Conservation (phyloP, 2,888 invertebrate species). For the Idaea aversata region DNA sequence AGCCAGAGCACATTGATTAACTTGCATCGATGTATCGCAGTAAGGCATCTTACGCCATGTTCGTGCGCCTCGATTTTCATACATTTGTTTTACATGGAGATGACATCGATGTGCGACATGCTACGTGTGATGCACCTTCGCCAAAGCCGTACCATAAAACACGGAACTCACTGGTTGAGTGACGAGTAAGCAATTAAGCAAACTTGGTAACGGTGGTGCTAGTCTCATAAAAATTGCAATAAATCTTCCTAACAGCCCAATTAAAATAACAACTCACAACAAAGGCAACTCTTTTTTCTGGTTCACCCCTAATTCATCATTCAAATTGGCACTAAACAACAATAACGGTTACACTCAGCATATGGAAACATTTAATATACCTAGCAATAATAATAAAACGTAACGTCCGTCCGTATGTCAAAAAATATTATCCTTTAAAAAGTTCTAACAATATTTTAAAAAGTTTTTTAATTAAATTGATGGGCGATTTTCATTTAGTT, state of each 20-base stretch:
- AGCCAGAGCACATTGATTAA: too few species aligned
- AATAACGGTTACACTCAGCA: not conserved
- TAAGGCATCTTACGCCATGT: too few species aligned
- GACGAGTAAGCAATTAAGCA: not conserved
- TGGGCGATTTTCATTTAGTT: not conserved
- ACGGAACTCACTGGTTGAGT: not conserved
- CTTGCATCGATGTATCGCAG: too few species aligned
- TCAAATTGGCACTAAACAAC: not conserved
- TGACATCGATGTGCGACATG: too few species aligned
- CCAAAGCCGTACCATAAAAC: too few species aligned
- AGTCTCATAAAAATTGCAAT: not conserved
- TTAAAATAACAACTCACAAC: not conserved
- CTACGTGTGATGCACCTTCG: too few species aligned
- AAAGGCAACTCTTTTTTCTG: not conserved
- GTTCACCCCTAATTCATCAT: conserved; percentile 1
- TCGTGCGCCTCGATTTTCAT: too few species aligned
- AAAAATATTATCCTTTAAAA: not conserved
- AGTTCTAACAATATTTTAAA: not conserved
- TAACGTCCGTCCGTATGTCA: not conserved
- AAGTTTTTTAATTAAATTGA: not conserved
- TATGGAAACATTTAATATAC: not conserved
- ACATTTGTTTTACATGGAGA: too few species aligned
- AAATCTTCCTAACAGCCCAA: conserved; percentile 1
- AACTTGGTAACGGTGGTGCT: not conserved
- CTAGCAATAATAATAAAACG: not conserved